Evolutionary conservation across 2,797 vertebrate species (phyloP).

Genomic region (Capromys pilorides): DNA sequence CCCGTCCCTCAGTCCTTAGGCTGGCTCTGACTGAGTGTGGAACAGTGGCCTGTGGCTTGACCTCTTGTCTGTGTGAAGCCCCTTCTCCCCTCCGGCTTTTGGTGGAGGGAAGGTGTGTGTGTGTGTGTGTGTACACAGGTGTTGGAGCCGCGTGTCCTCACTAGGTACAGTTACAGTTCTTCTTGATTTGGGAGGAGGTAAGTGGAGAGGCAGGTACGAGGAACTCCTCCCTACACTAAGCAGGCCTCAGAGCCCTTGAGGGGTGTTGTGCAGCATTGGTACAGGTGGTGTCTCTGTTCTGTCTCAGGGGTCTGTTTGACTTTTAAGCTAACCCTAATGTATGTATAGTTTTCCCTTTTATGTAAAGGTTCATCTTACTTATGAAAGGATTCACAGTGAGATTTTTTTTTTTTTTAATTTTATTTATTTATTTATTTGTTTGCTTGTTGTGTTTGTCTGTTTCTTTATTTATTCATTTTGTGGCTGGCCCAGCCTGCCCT

Average conservation of each 20-base stretch:
- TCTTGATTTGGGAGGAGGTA: not conserved
- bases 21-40: not conserved
- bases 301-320: not conserved
- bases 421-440: too few species aligned
- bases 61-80: not conserved
- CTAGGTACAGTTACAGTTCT: not conserved
- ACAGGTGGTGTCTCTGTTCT: not conserved
- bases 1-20: accelerated
- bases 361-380: slow-evolving; percentile 22
- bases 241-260: not conserved
- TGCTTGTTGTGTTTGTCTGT: too few species aligned
- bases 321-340: not conserved
- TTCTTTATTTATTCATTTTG: too few species aligned
- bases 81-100: not conserved
- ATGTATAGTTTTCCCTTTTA: not conserved
- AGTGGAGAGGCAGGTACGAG: not conserved
- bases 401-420: too few species aligned
- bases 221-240: not conserved
- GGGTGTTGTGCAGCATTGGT: not conserved
- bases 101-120: not conserved
- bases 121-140: not conserved
- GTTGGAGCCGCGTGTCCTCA: not conserved
- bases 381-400: slow-evolving; percentile 30
- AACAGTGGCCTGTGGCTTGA: not conserved
- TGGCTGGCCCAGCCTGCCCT: too few species aligned